Evolutionary conservation across 2,888 invertebrate species (phyloP).

Genomic region (Phania funesta): DNA sequence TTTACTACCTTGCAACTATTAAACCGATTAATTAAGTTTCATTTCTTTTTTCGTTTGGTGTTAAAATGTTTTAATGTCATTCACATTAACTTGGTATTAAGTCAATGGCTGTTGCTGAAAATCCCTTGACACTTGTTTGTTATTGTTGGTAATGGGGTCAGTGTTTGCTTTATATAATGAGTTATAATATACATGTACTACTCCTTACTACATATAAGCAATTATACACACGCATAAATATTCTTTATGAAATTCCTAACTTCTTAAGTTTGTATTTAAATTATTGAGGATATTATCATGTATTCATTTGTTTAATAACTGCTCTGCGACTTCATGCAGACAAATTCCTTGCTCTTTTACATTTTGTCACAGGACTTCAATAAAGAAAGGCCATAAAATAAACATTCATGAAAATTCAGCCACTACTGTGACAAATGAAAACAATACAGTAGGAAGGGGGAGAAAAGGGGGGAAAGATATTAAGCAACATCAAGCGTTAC

Average conservation of each 20-base stretch:
- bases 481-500: slow-evolving; percentile 23
- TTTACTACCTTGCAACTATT: neutral
- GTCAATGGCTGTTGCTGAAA: neutral
- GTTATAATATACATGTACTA: slow-evolving; percentile 1
- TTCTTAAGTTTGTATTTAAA: slow-evolving; percentile 46
- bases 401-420: slow-evolving; percentile 51
- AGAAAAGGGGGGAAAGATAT: neutral
- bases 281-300: slow-evolving; percentile 41
- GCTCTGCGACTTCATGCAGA: neutral
- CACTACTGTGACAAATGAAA: slow-evolving; percentile 34
- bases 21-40: neutral
- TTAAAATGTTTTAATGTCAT: slow-evolving; percentile 24
- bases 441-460: too few relatives aligned
- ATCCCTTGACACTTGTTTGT: slow-evolving; percentile 19
- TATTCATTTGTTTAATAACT: slow-evolving; percentile 21
- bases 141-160: slow-evolving; percentile 30
- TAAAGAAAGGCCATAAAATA: slow-evolving; percentile 50
- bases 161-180: slow-evolving; percentile 43
- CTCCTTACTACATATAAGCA: neutral
- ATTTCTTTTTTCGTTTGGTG: neutral
- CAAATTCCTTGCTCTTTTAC: slow-evolving; percentile 10
- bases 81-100: slow-evolving; percentile 26
- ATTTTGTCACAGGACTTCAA: slow-evolving; percentile 12
- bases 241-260: slow-evolving; percentile 25
- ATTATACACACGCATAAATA: slow-evolving; percentile 4